A percentile compares a stretch with the other conserved stretches of the same genome.
Evolutionary conservation across 2,797 vertebrate species (phyloP).

Genomic region (Telmatherina bonti): DNA sequence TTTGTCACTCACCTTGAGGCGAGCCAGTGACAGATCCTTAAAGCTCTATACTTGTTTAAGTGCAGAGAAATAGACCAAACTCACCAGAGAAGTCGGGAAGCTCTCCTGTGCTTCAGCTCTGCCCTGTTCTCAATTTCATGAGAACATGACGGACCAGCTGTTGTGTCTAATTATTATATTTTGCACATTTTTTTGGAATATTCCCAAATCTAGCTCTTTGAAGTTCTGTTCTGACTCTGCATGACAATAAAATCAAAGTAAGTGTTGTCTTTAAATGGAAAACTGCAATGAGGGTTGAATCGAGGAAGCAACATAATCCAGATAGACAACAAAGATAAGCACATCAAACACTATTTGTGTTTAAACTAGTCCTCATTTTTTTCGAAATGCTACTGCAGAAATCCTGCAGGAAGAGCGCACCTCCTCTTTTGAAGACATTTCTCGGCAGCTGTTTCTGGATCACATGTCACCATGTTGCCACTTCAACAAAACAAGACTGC

Average conservation of each 20-base stretch:
- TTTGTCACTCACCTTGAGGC: conserved; percentile 75
- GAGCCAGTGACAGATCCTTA: conserved; percentile 54
- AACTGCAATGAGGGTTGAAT: background rate
- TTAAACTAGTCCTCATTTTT: conserved; percentile 25
- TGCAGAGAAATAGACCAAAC: conserved; percentile 34
- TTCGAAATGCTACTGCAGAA: conserved; percentile 23
- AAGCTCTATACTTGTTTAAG: conserved; percentile 47
- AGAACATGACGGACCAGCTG: conserved; percentile 40
- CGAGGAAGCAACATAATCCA: conserved; percentile 7
- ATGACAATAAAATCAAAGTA: conserved; percentile 37
- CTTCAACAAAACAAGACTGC: conserved; percentile 50
- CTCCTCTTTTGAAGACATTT: conserved; percentile 14
- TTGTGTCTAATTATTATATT: conserved; percentile 51
- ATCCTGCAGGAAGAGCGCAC: conserved; percentile 7
- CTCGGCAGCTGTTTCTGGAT: conserved; percentile 45
- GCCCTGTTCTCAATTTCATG: conserved; percentile 39
- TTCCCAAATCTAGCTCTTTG: conserved; percentile 43
- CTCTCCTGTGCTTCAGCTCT: conserved; percentile 18
- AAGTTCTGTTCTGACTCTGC: conserved; percentile 32
- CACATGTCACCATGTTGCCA: conserved; percentile 31
- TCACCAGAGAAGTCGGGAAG: background rate
- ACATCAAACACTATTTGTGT: conserved; percentile 27
- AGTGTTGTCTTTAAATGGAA: conserved; percentile 31
- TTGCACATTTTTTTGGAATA: conserved; percentile 35
- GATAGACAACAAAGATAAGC: conserved; percentile 18